These are phyloP conservation scores for Synanceia verrucosa DNA, from an alignment of 2,797 vertebrate species.

Conservation along the genomic window DNA sequence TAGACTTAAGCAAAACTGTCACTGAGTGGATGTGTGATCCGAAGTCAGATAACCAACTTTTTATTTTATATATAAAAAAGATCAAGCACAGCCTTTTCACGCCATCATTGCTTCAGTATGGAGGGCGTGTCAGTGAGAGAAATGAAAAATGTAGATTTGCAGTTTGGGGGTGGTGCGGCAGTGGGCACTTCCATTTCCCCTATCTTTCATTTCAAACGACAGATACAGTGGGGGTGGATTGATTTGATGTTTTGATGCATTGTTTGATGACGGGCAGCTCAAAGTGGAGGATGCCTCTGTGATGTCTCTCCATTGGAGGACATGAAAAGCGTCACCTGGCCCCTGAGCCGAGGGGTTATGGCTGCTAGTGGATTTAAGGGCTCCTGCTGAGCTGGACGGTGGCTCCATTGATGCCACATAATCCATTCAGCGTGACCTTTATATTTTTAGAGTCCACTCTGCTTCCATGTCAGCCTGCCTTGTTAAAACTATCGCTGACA, in stretches of 20 bases:
- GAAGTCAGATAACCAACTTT: background rate
- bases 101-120: background rate
- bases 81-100: background rate
- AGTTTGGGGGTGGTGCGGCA: constrained; percentile 3
- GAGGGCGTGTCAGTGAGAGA: background rate
- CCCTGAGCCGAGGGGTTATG: constrained; percentile 69
- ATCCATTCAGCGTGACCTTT: constrained; percentile 77
- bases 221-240: constrained; percentile 86
- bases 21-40: background rate
- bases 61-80: background rate
- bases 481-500: constrained; percentile 51
- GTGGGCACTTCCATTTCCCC: constrained; percentile 69
- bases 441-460: constrained; percentile 64
- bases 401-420: constrained; percentile 73
- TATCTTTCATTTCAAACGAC: constrained; percentile 91
- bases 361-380: constrained; percentile 71
- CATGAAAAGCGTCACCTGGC: constrained; percentile 93
- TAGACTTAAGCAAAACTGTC: no score
- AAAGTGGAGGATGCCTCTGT: constrained; percentile 93
- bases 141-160: constrained; percentile 13
- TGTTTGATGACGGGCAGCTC: constrained; percentile 96
- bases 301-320: constrained; percentile 90
- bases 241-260: constrained; percentile 96
- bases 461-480: constrained; percentile 45
- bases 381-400: constrained; percentile 66